phyloP scores from a whole-genome alignment of 2,797 vertebrate species.

The Sebastiscus albofasciatus region DNA sequence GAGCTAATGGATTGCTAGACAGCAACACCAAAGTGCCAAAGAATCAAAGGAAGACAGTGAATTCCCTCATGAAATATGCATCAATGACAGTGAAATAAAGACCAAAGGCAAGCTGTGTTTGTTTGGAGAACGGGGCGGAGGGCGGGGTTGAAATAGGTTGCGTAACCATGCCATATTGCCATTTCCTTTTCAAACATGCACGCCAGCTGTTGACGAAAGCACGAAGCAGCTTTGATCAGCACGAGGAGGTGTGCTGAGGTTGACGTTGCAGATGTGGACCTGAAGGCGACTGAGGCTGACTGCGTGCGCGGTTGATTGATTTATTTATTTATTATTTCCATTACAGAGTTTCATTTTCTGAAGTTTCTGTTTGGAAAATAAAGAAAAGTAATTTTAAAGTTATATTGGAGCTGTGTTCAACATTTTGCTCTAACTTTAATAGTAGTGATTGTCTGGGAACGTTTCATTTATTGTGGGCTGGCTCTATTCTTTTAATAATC shows the following conservation, averaged over 20 bases:
- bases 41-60: conserved; percentile 66
- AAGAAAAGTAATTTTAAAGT: not conserved
- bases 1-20: conserved; percentile 67
- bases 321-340: conserved; percentile 19
- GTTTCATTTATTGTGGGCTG: not conserved
- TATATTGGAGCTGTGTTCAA: not conserved
- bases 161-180: conserved; percentile 52
- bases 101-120: conserved; percentile 70
- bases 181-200: not conserved
- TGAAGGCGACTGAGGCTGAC: conserved; percentile 42
- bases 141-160: conserved; percentile 49
- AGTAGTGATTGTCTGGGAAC: not conserved
- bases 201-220: conserved; percentile 67
- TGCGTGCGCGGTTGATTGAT: conserved; percentile 8
- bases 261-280: conserved; percentile 71
- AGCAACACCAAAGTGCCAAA: conserved; percentile 55
- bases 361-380: not conserved
- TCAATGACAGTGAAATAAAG: conserved; percentile 64
- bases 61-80: conserved; percentile 75
- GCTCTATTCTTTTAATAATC: not conserved
- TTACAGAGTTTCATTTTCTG: conserved; percentile 4
- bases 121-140: conserved; percentile 45
- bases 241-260: conserved; percentile 43
- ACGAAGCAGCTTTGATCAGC: conserved; percentile 64
- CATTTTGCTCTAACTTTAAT: not conserved